A percentile compares a stretch with the other conserved stretches of the same genome.
phyloP scores from a whole-genome alignment of 2,888 invertebrate genomes.

The Limnephilus auricula region DNA sequence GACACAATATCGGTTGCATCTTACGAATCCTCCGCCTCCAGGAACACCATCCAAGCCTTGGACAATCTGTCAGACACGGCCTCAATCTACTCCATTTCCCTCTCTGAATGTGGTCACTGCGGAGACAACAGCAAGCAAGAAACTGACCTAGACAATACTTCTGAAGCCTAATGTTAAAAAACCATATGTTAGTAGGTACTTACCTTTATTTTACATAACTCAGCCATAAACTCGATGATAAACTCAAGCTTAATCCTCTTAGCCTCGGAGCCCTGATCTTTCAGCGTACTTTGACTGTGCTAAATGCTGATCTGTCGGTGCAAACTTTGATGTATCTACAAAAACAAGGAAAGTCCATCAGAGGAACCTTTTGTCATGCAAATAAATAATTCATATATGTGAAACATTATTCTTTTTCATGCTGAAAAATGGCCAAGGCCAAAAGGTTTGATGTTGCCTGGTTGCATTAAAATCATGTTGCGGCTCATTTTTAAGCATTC shows the following conservation, averaged over 20 bases:
- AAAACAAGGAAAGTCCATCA: not conserved
- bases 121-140: constrained; percentile 70
- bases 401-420: not conserved
- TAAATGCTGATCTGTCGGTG: not conserved
- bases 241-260: not conserved
- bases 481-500: not conserved
- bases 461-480: not conserved
- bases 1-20: constrained; percentile 75
- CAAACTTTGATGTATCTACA: not conserved
- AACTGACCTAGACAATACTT: constrained; percentile 74
- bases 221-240: constrained; percentile 25
- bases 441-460: not conserved
- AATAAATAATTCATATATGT: not conserved
- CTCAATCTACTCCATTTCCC: constrained; percentile 75
- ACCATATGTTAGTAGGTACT: not conserved
- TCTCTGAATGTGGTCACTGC: constrained; percentile 75
- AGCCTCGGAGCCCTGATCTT: not conserved
- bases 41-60: constrained; percentile 69
- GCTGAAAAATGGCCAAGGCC: not conserved
- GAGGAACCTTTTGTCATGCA: not conserved
- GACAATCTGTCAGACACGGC: constrained; percentile 72
- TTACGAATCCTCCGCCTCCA: constrained; percentile 70
- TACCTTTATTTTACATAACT: not conserved
- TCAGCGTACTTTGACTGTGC: not conserved
- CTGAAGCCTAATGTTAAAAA: constrained; percentile 72